Evolutionary conservation across 2,888 invertebrate genomes (phyloP), one percentile per base, ranked within the genome.

Genomic region (Drosophila tanythrix): DNA sequence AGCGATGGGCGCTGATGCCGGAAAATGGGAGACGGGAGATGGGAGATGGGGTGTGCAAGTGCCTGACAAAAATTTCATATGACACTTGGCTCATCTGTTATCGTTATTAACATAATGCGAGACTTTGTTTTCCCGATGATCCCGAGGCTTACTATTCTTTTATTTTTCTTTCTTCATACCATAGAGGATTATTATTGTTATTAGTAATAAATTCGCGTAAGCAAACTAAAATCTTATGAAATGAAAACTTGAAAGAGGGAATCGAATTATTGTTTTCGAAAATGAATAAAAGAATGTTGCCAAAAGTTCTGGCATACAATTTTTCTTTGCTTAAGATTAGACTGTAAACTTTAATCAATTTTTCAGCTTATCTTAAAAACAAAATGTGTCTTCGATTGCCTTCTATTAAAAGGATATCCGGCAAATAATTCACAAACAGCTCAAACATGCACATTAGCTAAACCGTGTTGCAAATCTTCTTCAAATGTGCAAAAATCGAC

Each of bases 401-500:
- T 7, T 25, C 6, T 3, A 6, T 55, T 25, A 18, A 27, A 36
- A 3, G 2, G 6, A 27, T 13, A 18, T 27, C n/a, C 13, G 7
- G 7, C 7, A 27, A 15, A 27, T 15, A 29, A 11, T 21, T 43
- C 21, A 43, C 18, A 18, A 25, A 36, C 60, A 25, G 5, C 35
- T 25, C 8, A 55, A 61, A 38, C 8, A 18, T 25, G 35, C 48
- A 43, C 27, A 61, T 57, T 38, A 3, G 31, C 18, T 8, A 5
- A 40, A 79, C 65, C 62, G 75, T 77, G 76, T 70, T 53, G 70
- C 59, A 50, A 67, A 68, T 64, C 48, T 66, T 58, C 67, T 59
- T 66, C 56, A 73, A 74, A 69, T 75, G 70, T 68, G 66, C 71
- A 66, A 63, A 76, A 74, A 86, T 86, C 76, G 88, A 83, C 83